These are phyloP conservation scores for Nicator chloris DNA, from an alignment of 2,113 vertebrate species.

Conservation along the genomic window DNA sequence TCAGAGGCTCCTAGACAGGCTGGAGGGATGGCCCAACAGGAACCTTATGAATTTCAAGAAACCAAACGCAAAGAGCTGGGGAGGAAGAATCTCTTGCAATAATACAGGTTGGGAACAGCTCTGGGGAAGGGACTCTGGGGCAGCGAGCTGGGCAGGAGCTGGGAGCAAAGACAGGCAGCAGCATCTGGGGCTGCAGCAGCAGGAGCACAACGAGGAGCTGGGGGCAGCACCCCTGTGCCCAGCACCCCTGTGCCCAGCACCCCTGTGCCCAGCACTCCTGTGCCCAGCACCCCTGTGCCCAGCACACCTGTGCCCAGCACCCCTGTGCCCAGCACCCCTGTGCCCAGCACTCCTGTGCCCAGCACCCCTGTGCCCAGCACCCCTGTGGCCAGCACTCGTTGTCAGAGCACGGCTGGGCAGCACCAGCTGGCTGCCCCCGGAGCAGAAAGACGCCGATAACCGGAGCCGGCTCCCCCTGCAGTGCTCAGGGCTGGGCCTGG, in stretches of 20 bases:
- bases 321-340: neutral
- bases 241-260: neutral
- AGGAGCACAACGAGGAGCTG: neutral
- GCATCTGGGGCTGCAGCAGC: neutral
- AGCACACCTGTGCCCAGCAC: no score
- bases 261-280: neutral
- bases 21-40: neutral
- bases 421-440: fast-evolving
- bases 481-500: fast-evolving
- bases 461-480: neutral
- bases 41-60: neutral
- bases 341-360: no score
- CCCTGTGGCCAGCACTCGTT: neutral
- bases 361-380: no score
- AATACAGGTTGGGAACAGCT: neutral
- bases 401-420: neutral
- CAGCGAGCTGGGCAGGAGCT: neutral
- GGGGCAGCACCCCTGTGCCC: neutral
- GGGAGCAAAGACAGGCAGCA: neutral
- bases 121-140: neutral
- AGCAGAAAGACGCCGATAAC: fast-evolving
- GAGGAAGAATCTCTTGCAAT: neutral
- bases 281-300: neutral
- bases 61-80: neutral
- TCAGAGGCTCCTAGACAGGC: neutral